A percentile compares a stretch with the other conserved stretches of the same genome.
These are phyloP conservation scores for Carabus problematicus DNA, from an alignment of 2,888 invertebrate species.

Conservation along the genomic window DNA sequence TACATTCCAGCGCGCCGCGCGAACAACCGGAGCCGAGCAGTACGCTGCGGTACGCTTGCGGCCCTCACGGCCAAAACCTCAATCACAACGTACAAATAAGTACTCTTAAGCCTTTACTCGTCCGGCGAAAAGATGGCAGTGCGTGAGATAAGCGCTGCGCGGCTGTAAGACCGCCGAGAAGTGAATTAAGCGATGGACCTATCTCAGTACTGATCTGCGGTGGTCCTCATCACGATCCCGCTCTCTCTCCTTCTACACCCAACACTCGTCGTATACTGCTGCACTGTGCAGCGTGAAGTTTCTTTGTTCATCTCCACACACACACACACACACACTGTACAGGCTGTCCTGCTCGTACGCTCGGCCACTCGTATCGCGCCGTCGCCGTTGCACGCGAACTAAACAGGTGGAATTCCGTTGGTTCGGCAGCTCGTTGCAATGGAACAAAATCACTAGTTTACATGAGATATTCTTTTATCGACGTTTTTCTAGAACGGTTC, in stretches of 20 bases:
- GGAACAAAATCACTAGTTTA: conserved; percentile 7
- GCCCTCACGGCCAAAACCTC: conserved; percentile 25
- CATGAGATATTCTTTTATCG: no score
- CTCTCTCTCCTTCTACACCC: conserved; percentile 18
- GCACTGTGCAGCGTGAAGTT: conserved; percentile 1
- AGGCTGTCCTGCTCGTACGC: not conserved
- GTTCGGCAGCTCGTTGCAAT: conserved; percentile 12
- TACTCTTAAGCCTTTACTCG: conserved; percentile 3
- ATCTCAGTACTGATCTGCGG: conserved; percentile 38
- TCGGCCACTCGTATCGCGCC: conserved; percentile 1
- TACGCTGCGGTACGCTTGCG: not conserved
- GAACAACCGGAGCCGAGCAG: conserved; percentile 27
- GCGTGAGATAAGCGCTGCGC: conserved; percentile 5
- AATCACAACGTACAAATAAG: conserved; percentile 36
- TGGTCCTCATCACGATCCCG: conserved; percentile 20
- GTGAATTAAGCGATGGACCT: conserved; percentile 30
- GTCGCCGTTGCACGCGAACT: conserved; percentile 17
- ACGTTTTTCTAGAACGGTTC: no score
- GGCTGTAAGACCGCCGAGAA: conserved; percentile 15
- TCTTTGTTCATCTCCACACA: conserved; percentile 23
- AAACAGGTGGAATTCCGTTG: conserved; percentile 39
- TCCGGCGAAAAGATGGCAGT: conserved; percentile 7
- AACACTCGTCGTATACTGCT: not conserved
- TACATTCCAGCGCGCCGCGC: conserved; percentile 9
- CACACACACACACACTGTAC: not conserved